phyloP scores from a whole-genome alignment of 2,113 vertebrate genomes.

The Martes martes region DNA sequence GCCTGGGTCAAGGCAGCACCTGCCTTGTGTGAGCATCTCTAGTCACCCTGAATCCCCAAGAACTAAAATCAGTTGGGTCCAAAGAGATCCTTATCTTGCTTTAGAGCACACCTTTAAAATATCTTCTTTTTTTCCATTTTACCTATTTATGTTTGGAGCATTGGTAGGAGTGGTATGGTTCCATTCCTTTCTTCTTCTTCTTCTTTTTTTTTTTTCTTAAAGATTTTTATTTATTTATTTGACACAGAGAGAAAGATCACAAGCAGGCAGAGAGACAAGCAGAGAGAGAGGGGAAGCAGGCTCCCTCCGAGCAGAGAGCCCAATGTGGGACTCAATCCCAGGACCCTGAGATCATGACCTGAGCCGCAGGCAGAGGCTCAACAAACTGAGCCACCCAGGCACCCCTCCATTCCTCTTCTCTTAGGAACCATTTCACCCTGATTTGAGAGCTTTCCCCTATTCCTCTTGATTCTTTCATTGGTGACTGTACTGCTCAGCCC shows the following conservation, averaged over 20 bases:
- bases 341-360: no score
- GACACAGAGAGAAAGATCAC: no score
- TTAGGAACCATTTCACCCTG: neutral
- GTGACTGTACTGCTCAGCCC: constrained; percentile 29
- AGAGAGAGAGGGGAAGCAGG: no score
- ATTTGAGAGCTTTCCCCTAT: neutral
- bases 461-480: neutral
- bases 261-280: no score
- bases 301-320: no score
- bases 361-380: no score
- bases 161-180: neutral
- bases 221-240: no score
- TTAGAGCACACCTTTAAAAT: neutral
- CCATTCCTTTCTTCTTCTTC: no score
- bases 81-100: neutral
- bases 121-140: neutral
- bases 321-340: no score
- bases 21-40: neutral
- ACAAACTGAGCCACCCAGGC: no score
- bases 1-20: neutral
- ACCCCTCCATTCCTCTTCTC: neutral
- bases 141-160: neutral
- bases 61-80: neutral
- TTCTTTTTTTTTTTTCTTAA: no score
- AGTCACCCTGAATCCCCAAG: neutral